phyloP scores from a whole-genome alignment of 2,797 vertebrate genomes.

The Nyctibius grandis region DNA sequence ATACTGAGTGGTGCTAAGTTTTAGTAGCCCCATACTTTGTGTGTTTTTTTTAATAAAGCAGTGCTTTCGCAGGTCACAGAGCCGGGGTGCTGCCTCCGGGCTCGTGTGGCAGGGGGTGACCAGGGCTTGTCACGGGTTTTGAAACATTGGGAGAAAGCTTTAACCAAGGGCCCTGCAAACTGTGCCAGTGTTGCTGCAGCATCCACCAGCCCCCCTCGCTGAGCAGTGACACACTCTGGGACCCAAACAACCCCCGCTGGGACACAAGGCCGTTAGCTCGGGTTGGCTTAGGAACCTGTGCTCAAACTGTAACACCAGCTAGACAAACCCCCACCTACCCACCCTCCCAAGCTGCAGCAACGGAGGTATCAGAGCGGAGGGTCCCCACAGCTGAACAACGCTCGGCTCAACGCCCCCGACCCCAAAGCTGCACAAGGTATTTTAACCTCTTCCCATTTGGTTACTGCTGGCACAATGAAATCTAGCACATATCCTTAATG shows the following conservation, averaged over 20 bases:
- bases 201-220: background rate
- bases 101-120: background rate
- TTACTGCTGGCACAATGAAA: background rate
- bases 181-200: background rate
- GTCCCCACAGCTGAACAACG: background rate
- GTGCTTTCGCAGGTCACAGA: background rate
- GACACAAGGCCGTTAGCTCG: too few relatives aligned
- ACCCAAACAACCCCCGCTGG: background rate
- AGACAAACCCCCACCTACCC: background rate
- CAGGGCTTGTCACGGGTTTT: background rate
- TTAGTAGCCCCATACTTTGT: background rate
- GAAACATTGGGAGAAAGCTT: background rate
- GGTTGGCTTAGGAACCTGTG: background rate
- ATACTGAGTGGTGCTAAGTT: background rate
- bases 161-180: background rate
- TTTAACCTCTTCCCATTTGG: background rate
- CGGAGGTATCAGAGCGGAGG: background rate
- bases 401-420: background rate
- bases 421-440: too few relatives aligned
- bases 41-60: too few relatives aligned
- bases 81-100: background rate
- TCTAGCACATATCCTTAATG: background rate
- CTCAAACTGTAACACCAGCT: background rate
- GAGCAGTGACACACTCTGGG: accelerated
- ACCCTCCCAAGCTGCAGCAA: background rate